phyloP scores from a whole-genome alignment of 2,797 vertebrate species.

The Lacerta bilineata region DNA sequence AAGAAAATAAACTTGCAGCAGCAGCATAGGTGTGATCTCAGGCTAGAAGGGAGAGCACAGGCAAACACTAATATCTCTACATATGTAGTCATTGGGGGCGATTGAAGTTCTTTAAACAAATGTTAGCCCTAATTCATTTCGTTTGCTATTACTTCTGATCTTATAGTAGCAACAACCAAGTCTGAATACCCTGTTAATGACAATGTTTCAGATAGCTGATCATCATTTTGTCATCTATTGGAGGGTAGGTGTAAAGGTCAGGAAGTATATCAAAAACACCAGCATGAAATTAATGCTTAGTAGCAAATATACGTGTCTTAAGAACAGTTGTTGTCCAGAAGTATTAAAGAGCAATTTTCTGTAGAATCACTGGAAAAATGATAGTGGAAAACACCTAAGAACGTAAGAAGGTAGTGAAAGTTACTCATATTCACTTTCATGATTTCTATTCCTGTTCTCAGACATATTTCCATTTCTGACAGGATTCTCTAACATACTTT shows the following conservation, averaged over 20 bases:
- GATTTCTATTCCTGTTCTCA: not conserved
- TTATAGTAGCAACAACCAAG: not conserved
- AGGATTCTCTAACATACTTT: not conserved
- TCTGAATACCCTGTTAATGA: too few relatives aligned
- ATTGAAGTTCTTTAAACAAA: constrained; percentile 11
- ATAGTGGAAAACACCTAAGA: too few relatives aligned
- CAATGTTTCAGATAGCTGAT: too few relatives aligned
- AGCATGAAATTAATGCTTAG: not conserved
- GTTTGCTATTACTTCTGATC: not conserved
- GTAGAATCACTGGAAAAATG: too few relatives aligned
- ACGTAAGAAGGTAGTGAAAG: too few relatives aligned
- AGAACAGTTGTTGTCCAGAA: too few relatives aligned
- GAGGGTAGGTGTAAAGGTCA: not conserved
- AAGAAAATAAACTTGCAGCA: constrained; percentile 41
- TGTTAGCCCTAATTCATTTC: not conserved
- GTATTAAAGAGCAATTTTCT: too few relatives aligned
- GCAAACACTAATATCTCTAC: not conserved
- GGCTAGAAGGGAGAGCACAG: not conserved
- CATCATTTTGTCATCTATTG: not conserved
- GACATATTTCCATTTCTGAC: not conserved
- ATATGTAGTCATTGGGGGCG: constrained; percentile 2
- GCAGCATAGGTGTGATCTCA: constrained; percentile 21
- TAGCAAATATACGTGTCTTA: not conserved
- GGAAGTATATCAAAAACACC: not conserved
- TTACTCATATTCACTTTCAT: not conserved